Conservation (phyloP, 1,140 invertebrate species). For the silkworm (Bombyx mori) region DNA sequence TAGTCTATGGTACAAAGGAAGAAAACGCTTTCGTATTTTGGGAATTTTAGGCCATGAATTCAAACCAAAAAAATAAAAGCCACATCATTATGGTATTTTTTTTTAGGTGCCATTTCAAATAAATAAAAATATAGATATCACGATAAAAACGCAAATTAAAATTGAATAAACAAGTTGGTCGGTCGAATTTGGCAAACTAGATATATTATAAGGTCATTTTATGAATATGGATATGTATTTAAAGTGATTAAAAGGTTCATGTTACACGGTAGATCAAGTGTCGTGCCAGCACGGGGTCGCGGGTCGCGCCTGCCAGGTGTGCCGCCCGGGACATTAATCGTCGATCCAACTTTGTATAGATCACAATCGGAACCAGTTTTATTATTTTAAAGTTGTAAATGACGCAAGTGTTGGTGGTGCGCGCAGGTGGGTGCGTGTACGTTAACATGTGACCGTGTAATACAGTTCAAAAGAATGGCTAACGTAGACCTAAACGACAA, state of each 20-base stretch:
- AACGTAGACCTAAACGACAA: background rate
- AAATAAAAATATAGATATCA: too few relatives aligned
- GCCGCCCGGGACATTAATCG: constrained; percentile 54
- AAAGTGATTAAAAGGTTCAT: constrained; percentile 23
- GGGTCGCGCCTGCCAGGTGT: constrained; percentile 54
- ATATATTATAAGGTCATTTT: constrained; percentile 17
- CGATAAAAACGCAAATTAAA: too few relatives aligned
- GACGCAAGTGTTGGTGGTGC: constrained; percentile 60
- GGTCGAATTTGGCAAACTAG: too few relatives aligned
- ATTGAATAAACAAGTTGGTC: too few relatives aligned
- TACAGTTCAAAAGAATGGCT: constrained; percentile 1
- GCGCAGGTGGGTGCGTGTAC: constrained; percentile 50
- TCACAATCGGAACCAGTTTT: constrained; percentile 68
- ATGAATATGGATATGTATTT: constrained; percentile 25
- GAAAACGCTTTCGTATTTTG: too few relatives aligned
- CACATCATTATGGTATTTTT: too few relatives aligned
- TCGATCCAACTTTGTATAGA: constrained; percentile 60
- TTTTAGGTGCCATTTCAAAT: too few relatives aligned
- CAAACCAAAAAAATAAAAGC: too few relatives aligned
- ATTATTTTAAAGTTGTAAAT: constrained; percentile 70
- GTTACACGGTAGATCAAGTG: constrained; percentile 45
- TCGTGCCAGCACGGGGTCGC: constrained; percentile 53
- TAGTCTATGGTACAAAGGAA: too few relatives aligned
- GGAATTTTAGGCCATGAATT: too few relatives aligned
- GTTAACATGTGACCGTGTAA: constrained; percentile 25